Conservation (phyloP, 2,888 invertebrate genomes). For the Tetragnatha montana region DNA sequence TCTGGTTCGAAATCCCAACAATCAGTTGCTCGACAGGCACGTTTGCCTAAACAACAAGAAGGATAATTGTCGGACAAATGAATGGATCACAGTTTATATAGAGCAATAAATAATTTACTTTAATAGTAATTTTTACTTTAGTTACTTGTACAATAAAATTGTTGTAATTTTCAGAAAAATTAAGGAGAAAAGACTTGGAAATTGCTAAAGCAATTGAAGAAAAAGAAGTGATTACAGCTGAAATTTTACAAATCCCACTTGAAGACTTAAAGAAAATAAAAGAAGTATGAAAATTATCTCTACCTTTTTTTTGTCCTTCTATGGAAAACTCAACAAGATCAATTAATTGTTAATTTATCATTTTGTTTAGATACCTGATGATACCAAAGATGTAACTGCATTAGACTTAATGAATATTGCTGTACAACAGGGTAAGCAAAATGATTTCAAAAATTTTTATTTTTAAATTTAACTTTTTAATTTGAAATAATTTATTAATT, state of each 20-base stretch:
- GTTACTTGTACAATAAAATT: not conserved
- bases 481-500: too few relatives aligned
- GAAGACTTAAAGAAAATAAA: conserved; percentile 83
- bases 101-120: too few relatives aligned
- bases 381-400: conserved; percentile 48
- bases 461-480: too few relatives aligned
- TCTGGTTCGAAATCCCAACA: too few relatives aligned
- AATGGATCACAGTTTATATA: too few relatives aligned
- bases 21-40: too few relatives aligned
- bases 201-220: conserved; percentile 84
- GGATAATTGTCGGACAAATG: too few relatives aligned
- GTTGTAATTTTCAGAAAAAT: conserved; percentile 80
- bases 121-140: too few relatives aligned
- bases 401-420: conserved; percentile 52
- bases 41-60: too few relatives aligned
- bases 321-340: too few relatives aligned
- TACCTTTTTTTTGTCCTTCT: not conserved
- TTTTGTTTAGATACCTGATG: conserved; percentile 34
- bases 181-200: conserved; percentile 84
- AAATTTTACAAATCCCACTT: conserved; percentile 85
- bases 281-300: conserved; percentile 76
- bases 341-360: not conserved
- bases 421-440: conserved; percentile 55
- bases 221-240: conserved; percentile 85
- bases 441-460: too few relatives aligned